Evolutionary conservation across 2,888 invertebrate species (phyloP).

Genomic region (Sepiola atlantica): DNA sequence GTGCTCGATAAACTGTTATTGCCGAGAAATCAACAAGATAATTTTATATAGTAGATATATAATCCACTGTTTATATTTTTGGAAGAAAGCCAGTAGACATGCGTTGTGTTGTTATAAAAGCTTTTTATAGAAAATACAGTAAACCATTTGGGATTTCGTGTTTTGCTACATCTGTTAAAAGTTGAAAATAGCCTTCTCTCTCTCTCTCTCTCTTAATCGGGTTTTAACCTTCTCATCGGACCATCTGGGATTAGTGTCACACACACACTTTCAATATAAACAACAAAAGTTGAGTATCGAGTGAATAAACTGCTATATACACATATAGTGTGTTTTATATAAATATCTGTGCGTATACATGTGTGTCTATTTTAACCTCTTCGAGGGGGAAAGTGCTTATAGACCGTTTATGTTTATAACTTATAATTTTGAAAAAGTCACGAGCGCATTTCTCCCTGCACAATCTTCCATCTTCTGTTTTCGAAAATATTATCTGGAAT

Average conservation of each 20-base stretch:
- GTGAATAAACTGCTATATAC: too few relatives aligned
- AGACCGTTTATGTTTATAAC: too few relatives aligned
- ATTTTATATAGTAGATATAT: background rate
- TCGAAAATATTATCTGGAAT: too few relatives aligned
- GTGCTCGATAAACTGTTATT: too few relatives aligned
- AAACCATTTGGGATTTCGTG: background rate
- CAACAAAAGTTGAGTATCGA: too few relatives aligned
- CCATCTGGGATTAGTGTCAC: background rate
- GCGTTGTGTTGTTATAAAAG: background rate
- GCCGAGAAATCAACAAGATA: background rate
- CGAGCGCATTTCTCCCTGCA: too few relatives aligned
- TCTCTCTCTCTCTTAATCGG: background rate
- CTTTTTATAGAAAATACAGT: background rate
- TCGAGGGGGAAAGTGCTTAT: too few relatives aligned
- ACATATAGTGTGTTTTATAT: too few relatives aligned
- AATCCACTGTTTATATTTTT: background rate
- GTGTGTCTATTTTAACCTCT: too few relatives aligned
- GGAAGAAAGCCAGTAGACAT: background rate
- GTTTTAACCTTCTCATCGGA: background rate
- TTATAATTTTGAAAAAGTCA: too few relatives aligned
- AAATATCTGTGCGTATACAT: too few relatives aligned
- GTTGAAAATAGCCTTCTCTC: background rate
- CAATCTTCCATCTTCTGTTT: too few relatives aligned
- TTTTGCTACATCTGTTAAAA: background rate
- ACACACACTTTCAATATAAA: background rate